Evolutionary conservation across 30 jellyfish, hydroid and myxozoan genomes (phyloP).

Genomic region (Hydractinia echinata): DNA sequence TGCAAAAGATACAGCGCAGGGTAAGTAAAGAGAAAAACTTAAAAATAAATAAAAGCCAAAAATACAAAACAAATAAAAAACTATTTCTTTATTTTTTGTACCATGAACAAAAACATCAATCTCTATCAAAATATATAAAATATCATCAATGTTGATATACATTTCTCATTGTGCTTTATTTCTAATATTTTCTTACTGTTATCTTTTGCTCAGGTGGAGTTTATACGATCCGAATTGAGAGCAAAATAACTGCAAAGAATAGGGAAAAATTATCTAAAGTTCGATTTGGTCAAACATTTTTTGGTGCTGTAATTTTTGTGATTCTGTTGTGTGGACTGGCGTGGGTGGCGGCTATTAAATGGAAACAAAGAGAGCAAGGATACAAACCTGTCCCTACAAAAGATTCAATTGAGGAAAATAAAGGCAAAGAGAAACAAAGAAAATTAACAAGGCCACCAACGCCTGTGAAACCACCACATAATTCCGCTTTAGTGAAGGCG

Average conservation of each 20-base stretch:
- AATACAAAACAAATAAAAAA: background rate
- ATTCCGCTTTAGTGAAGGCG: too few species aligned
- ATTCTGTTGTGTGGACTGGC: background rate
- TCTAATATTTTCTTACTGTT: background rate
- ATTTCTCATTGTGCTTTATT: background rate
- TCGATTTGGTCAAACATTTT: background rate
- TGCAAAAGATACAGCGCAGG: background rate
- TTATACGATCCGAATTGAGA: background rate
- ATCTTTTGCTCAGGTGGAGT: background rate
- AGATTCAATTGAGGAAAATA: background rate
- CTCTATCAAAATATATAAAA: too few species aligned
- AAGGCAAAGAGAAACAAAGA: background rate
- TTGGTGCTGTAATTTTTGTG: slow-evolving; percentile 4
- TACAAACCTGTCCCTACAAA: background rate
- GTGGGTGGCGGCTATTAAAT: background rate
- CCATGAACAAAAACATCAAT: too few species aligned
- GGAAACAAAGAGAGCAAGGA: background rate
- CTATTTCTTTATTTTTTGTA: background rate
- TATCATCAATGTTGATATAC: too few species aligned
- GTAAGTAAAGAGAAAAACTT: background rate
- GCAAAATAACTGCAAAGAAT: background rate
- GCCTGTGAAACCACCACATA: background rate
- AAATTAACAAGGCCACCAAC: slow-evolving; percentile 2
- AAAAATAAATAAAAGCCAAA: too few species aligned
- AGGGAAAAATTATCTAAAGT: background rate